Conservation (phyloP, 2,113 vertebrate genomes). For the Cisticola juncidis region DNA sequence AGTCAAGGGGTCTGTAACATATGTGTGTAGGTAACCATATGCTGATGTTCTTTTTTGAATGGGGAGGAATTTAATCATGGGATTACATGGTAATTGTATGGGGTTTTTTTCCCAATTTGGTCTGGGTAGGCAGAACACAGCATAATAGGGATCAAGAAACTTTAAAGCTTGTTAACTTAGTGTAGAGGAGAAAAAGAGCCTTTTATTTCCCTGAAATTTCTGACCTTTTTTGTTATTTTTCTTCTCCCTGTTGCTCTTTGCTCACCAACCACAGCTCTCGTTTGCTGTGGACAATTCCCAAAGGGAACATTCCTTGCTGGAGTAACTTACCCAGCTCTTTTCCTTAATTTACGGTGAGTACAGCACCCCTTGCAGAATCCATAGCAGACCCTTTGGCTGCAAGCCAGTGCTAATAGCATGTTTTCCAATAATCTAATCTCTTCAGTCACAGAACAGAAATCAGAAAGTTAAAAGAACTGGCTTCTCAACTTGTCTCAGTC, state of each 20-base stretch:
- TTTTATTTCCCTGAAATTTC: conserved; percentile 47
- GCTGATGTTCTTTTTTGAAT: not conserved
- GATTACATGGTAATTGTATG: not conserved
- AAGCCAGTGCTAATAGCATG: conserved; percentile 34
- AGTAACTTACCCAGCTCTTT: conserved; percentile 41
- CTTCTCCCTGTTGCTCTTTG: conserved; percentile 21
- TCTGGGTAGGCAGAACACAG: not conserved
- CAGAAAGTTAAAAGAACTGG: conserved; percentile 21
- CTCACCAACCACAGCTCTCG: not conserved
- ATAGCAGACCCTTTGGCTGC: conserved; percentile 17
- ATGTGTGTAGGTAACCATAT: conserved; percentile 13
- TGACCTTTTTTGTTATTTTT: conserved; percentile 55
- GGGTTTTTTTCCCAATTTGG: rapidly evolving
- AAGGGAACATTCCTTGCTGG: not conserved
- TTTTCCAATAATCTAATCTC: conserved; percentile 62
- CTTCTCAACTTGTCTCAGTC: not conserved
- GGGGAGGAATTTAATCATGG: not conserved
- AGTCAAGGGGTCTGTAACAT: conserved; percentile 17
- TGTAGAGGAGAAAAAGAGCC: not conserved
- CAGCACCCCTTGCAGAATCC: conserved; percentile 34
- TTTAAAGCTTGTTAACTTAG: conserved; percentile 1
- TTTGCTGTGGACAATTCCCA: conserved; percentile 51
- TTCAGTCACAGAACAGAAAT: conserved; percentile 30
- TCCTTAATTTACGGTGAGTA: not conserved
- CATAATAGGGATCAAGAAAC: not conserved